Base-by-base conservation (phyloP, 2,888 invertebrate species). In the Balanococcus diminutus region DNA sequence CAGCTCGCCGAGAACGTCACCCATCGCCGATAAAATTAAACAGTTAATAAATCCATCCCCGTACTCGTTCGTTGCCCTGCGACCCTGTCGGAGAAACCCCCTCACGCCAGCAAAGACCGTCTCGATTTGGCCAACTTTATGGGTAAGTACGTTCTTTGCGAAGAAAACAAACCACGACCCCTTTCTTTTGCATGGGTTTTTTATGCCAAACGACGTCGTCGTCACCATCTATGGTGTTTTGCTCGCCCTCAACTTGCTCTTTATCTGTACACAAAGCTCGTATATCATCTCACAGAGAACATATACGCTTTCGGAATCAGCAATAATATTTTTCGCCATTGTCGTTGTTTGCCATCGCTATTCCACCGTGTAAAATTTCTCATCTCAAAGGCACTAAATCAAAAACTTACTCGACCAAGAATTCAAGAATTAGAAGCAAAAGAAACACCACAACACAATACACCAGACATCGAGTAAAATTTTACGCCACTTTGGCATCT, bases 1-100 rank as follows among this genome's bases (percentile, higher is more conserved):
- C 39, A 11, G 1, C n/a, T 11, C 11, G 4, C 46, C 4, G 46
- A 11, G 46, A 46, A 16, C n/a, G 16, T n/a, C 22, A 25, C 25
- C 28, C 28, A 14, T 31, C 28, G 75, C 75, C 75, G 75, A 36
- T 79, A 79, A 79, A 79, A 36, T 79, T 32, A 79, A 79, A 79
- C 75, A 36, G 31, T 79, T 36, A 79, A 79, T 32, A 79, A 79
- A 79, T 79, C 75, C 75, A 19, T 36, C 19, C 75, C 72, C 8
- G 75, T 36, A 31, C 4, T 31, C 32, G 32, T 36, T 79, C 75
- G 56, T 3, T n/a, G 6, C 46, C n/a, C 3, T 46, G 1, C 16
- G 46, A 8, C n/a, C 3, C n/a, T 22, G 5, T 22, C 56, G 56
- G 22, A 56, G 6, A 22, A 22, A 8, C 9, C 25, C 28, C 25